Base-by-base conservation (phyloP, 2,888 invertebrate genomes). In the Serrognathus titanus region DNA sequence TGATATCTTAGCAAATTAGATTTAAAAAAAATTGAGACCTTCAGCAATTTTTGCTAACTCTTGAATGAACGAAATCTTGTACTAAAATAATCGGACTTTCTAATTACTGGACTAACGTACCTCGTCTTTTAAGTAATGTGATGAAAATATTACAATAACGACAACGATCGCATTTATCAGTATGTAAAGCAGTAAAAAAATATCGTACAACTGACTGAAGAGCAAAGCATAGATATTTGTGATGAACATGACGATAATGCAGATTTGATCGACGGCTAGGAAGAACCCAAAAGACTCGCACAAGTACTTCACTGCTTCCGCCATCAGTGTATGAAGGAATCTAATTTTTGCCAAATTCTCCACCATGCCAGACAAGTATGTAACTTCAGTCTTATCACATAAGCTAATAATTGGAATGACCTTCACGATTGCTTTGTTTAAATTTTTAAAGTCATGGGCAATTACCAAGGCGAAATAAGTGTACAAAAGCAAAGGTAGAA, bases 191-290 rank as follows among this genome's bases (percentile, higher is more conserved):
- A 69, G 37, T 16, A 69, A 55, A 58, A 62, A 45, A 5, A 12
- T 7, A 20, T 62, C 53, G 20, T 58, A 54, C 2, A 47, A 41
- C 4, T 11, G 35, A 9, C 50, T 47, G 36, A 58, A 58, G 13
- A 66, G 53, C 53, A 61, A 59, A 9, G 61, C 59, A 24, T 61
- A 63, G n/a, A 66, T 50, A 53, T 67, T 69, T 3, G 63, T 41
- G 10, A 68, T 61, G 12, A 66, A 57, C 62, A 68, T 63, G 3
- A 55, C 48, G 24, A 64, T 67, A 9, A 63, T 45, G 49, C 60
- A 66, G 1, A 68, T 40, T 52, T 69, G 66, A 56, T 69, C 66
- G 1, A 68, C 48, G 4, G 68, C 67, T 52, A 69, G 47, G 37
- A 66, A 68, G 31, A 52, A 63, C 11, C 69, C 69, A 54, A 62